Base-by-base conservation (phyloP, 2,113 vertebrate genomes). In the Nettapus auritus region DNA sequence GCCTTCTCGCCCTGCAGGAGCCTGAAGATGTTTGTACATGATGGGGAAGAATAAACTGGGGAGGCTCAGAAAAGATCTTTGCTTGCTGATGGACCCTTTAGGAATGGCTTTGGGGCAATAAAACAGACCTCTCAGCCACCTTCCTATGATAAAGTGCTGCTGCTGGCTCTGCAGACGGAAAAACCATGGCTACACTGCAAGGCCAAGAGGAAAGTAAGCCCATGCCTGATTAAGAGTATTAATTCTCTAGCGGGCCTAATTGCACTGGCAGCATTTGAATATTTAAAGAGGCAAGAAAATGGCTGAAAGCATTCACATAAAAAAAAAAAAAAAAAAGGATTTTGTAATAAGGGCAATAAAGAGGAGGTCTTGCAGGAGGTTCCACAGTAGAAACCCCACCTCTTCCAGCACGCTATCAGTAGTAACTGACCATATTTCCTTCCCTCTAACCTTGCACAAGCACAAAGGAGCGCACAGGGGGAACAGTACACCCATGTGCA, bases 221-320 rank as follows among this genome's bases (percentile, higher is more conserved):
- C 59, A 29, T 1, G 8, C 9, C 18, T 52, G 76, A 93, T 79
- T 79, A 59, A 78, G 71, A 59, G 42, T 22, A 29, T 3, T 2
- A 22, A 69, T 66, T 78, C 76, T 71, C 73, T 3, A 26, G 23
- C 18, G 80, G 60, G 67, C 19, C 40, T 10, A 40, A 31, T 0
- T 4, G 29, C 18, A 4, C 2, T 0, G 0, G 28, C 20, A 48
- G 10, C 20, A 48, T 48, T 48, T 22, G 46, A 22, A 22, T 48
- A 11, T 48, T 48, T 48, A 6, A 48, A 48, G 22, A 48, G 46
- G 20, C 38, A 11, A 34, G 60, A 31, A 59, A 33, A 22, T 1
- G 17, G 8, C 0, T 34, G 69, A 33, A 74, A 60, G 48, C 2
- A 21, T 7, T 76, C 0, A 0, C 10, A 11, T 48, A 22, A 48